Evolutionary conservation across 2,888 invertebrate species (phyloP).

Genomic region (Pilophorus perplexus): DNA sequence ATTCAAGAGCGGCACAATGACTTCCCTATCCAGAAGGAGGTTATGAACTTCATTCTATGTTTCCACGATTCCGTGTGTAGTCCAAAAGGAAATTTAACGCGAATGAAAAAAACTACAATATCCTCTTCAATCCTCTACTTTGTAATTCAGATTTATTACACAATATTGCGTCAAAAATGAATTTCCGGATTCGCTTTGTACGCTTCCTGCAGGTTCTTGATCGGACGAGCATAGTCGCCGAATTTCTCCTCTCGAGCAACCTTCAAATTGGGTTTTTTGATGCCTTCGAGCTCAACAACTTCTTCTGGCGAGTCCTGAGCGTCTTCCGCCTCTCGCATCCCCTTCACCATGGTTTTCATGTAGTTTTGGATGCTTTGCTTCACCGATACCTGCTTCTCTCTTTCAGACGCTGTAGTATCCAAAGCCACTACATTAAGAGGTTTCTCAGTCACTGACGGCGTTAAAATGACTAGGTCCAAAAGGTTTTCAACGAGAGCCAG

Average conservation of each 20-base stretch:
- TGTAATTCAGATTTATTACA: no score
- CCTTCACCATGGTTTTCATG: constrained; percentile 17
- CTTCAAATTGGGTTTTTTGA: not conserved
- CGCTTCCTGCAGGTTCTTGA: constrained; percentile 23
- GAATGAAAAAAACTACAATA: no score
- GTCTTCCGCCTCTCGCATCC: constrained; percentile 8
- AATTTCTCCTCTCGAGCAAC: constrained; percentile 17
- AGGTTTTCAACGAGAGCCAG: constrained; percentile 34
- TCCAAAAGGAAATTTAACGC: no score
- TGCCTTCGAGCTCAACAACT: constrained; percentile 15
- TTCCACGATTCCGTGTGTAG: no score
- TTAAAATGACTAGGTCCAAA: constrained; percentile 34
- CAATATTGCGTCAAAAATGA: not conserved
- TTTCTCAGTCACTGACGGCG: constrained; percentile 9
- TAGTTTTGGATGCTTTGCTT: constrained; percentile 17
- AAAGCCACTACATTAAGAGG: constrained; percentile 1
- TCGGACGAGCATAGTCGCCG: constrained; percentile 23
- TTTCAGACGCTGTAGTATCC: constrained; percentile 5
- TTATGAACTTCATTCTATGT: no score
- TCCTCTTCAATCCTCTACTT: no score
- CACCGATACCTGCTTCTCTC: not conserved
- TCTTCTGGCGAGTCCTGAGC: constrained; percentile 14
- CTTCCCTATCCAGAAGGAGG: constrained; percentile 13
- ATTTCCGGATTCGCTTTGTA: constrained; percentile 11
- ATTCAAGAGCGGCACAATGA: constrained; percentile 11